Conservation (phyloP, 2,888 invertebrate genomes). For the Drosophila anomalata region DNA sequence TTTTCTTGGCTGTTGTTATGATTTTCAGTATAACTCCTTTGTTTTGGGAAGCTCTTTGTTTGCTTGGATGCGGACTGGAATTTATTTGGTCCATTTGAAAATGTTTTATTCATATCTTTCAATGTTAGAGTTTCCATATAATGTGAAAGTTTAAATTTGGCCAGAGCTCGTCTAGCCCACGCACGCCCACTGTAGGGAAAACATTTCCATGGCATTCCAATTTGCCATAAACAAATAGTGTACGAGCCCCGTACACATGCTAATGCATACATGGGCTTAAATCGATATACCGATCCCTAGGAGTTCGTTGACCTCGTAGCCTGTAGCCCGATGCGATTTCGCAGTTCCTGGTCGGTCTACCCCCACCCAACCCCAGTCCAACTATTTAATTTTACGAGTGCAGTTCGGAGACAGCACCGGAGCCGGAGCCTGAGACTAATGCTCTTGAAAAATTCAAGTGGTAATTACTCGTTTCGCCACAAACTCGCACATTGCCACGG, state of each 20-base stretch:
- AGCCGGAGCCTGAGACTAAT: constrained; percentile 50
- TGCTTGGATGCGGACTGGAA: constrained; percentile 47
- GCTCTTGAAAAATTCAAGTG: constrained; percentile 78
- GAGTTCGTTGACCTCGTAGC: constrained; percentile 70
- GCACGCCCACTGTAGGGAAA: background rate
- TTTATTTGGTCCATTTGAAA: constrained; percentile 62
- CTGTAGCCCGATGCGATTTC: background rate
- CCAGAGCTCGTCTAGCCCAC: background rate
- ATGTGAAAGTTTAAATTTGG: constrained; percentile 19
- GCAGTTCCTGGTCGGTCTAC: too few species aligned
- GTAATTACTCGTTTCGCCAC: constrained; percentile 71
- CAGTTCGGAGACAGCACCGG: constrained; percentile 37
- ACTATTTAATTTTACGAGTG: constrained; percentile 65
- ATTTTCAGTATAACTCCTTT: constrained; percentile 72
- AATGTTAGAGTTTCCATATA: constrained; percentile 57
- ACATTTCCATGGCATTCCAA: constrained; percentile 20
- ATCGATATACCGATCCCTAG: constrained; percentile 32
- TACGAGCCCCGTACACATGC: constrained; percentile 40
- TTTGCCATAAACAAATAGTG: constrained; percentile 67
- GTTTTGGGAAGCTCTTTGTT: constrained; percentile 44
- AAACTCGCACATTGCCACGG: constrained; percentile 36
- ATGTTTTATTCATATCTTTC: constrained; percentile 78
- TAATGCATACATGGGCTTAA: background rate
- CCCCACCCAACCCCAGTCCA: background rate
- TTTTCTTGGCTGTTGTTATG: constrained; percentile 23